Evolutionary conservation across 1,140 invertebrate genomes (phyloP).

Genomic region (Parasteatoda tepidariorum): DNA sequence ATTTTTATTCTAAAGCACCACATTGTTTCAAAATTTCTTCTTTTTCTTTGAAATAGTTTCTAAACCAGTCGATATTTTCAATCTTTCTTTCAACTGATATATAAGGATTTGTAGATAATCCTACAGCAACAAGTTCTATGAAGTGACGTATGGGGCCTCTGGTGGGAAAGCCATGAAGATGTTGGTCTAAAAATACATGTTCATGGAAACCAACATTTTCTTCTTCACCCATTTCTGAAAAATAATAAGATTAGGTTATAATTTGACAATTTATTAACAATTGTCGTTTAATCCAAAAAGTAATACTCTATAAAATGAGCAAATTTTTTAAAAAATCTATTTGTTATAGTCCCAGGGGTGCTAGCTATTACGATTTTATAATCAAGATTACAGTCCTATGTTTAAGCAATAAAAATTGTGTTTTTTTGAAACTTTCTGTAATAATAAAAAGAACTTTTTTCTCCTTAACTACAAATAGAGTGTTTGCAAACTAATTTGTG

Average conservation of each 20-base stretch:
- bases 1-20: slow-evolving; percentile 10
- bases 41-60: slow-evolving; percentile 88
- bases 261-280: no score
- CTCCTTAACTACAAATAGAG: no score
- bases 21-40: slow-evolving; percentile 77
- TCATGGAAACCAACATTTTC: slow-evolving; percentile 84
- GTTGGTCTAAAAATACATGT: slow-evolving; percentile 93
- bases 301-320: no score
- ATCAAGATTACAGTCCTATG: no score
- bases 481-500: no score
- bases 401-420: no score
- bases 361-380: no score
- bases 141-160: slow-evolving; percentile 92
- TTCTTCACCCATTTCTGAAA: slow-evolving; percentile 82
- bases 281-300: no score
- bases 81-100: slow-evolving; percentile 87
- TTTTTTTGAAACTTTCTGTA: no score
- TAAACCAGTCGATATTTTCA: slow-evolving; percentile 93
- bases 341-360: no score
- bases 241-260: slow-evolving; percentile 17
- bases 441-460: no score
- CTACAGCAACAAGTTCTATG: slow-evolving; percentile 95
- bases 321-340: no score
- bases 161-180: slow-evolving; percentile 89
- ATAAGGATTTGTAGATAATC: slow-evolving; percentile 95